Percentiles rank a stretch among this genome's conserved stretches.
Conservation (phyloP, 2,797 vertebrate genomes). For the Eidolon dupreanum region DNA sequence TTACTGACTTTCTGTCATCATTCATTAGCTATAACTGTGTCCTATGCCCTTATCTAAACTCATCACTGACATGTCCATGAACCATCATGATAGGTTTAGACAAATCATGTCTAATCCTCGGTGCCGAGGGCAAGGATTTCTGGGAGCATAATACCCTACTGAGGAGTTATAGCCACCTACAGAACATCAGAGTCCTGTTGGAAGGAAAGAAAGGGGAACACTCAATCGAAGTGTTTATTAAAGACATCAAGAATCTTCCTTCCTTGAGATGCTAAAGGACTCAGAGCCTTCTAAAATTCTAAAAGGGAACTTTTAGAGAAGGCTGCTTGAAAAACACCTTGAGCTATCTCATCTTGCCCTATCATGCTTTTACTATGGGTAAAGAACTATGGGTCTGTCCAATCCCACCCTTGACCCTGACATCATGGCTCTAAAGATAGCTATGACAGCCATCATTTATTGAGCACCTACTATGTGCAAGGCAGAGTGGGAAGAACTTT, state of each 20-base stretch:
- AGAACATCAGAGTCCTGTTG: background rate
- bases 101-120: background rate
- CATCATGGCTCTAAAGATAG: background rate
- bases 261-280: background rate
- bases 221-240: background rate
- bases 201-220: background rate
- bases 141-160: background rate
- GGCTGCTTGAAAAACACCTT: background rate
- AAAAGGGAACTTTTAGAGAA: slow-evolving; percentile 15
- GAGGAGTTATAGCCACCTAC: background rate
- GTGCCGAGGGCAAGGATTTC: background rate
- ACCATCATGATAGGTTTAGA: background rate
- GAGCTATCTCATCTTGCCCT: background rate
- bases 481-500: background rate
- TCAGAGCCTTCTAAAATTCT: background rate
- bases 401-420: background rate
- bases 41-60: background rate
- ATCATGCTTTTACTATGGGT: background rate
- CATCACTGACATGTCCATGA: background rate
- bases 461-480: background rate
- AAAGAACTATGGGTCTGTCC: background rate
- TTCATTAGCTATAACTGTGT: background rate
- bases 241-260: background rate
- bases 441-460: background rate
- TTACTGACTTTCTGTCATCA: background rate